A percentile compares a stretch with the other conserved stretches of the same genome.
These are phyloP conservation scores for Ormyrus pomaceus DNA, from an alignment of 2,888 invertebrate genomes.

Conservation along the genomic window DNA sequence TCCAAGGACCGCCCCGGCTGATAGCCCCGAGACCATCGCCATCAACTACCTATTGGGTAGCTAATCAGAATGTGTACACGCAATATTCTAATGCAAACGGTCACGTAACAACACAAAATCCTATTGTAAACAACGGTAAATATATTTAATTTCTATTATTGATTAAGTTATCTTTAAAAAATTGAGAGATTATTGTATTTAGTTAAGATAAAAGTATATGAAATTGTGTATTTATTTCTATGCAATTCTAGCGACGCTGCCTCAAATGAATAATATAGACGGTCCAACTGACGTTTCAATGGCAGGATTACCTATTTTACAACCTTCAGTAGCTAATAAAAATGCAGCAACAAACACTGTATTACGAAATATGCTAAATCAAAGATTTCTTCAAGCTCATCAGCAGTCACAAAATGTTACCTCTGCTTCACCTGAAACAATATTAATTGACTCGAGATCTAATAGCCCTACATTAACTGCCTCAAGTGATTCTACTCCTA, in stretches of 20 bases:
- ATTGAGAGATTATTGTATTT: too few species aligned
- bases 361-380: slow-evolving; percentile 13
- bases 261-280: too few species aligned
- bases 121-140: not conserved
- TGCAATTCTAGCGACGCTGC: too few species aligned
- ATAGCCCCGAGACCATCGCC: not conserved
- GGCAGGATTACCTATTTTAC: too few species aligned
- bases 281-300: too few species aligned
- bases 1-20: not conserved
- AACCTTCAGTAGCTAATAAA: not conserved
- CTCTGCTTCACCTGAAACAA: slow-evolving; percentile 13
- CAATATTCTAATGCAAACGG: slow-evolving; percentile 37
- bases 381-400: not conserved
- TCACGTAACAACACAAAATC: not conserved
- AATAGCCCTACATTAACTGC: slow-evolving; percentile 44
- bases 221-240: too few species aligned
- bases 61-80: slow-evolving; percentile 38
- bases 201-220: too few species aligned
- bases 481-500: not conserved
- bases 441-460: slow-evolving; percentile 52
- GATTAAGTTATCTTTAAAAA: not conserved
- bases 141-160: not conserved
- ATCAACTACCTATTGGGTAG: slow-evolving; percentile 30
- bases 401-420: too few species aligned
- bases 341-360: not conserved